Percentiles rank a stretch among this genome's conserved stretches.
These are phyloP conservation scores for Xylophagus ater DNA, from an alignment of 2,888 invertebrate genomes.

Conservation along the genomic window DNA sequence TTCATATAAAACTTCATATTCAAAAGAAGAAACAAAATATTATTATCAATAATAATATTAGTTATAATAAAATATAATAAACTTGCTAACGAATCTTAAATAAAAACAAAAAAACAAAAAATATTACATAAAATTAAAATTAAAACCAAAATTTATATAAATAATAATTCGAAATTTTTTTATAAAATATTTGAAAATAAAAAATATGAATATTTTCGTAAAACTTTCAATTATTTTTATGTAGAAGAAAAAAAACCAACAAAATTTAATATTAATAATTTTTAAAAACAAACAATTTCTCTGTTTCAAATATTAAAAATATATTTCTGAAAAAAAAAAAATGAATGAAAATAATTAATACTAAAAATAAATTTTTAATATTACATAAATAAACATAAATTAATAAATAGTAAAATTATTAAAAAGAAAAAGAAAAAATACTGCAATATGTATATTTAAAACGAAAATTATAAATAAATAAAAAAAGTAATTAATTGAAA, in stretches of 20 bases:
- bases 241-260: conserved; percentile 6
- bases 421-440: conserved; percentile 4
- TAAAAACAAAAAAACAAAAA: conserved; percentile 9
- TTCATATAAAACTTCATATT: neutral
- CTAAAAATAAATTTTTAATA: conserved; percentile 8
- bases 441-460: too few relatives aligned
- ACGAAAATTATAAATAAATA: conserved; percentile 6
- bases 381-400: neutral
- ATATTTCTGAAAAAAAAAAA: conserved; percentile 3
- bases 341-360: conserved; percentile 8
- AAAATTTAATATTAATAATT: conserved; percentile 2
- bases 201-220: conserved; percentile 14
- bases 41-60: conserved; percentile 5
- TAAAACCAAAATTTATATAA: conserved; percentile 1
- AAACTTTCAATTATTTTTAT: conserved; percentile 17
- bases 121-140: conserved; percentile 8
- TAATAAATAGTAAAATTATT: conserved; percentile 1
- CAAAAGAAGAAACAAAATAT: too few relatives aligned
- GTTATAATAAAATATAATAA: conserved; percentile 5
- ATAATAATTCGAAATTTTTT: too few relatives aligned
- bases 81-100: conserved; percentile 12
- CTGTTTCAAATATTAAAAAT: neutral
- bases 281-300: neutral
- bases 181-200: conserved; percentile 7
- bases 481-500: conserved; percentile 3